Conservation (phyloP, 2,113 vertebrate species). For the Phalacrocorax brasilianus region DNA sequence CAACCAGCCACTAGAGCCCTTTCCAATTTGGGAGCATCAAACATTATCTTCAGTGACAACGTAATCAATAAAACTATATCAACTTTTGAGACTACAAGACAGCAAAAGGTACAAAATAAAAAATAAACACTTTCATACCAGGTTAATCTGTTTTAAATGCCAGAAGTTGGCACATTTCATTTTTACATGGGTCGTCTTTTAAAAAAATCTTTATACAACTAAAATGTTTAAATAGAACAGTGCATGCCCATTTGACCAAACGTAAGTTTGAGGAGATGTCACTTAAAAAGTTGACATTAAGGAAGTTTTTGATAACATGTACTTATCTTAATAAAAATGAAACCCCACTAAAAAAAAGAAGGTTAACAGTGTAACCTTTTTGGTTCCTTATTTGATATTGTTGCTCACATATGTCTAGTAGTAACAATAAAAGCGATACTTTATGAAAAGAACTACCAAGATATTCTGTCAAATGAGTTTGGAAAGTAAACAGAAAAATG, state of each 20-base stretch:
- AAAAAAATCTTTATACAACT: background rate
- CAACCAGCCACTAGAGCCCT: constrained; percentile 73
- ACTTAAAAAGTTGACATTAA: background rate
- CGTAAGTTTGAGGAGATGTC: background rate
- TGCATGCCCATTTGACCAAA: background rate
- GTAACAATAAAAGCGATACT: background rate
- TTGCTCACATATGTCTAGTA: background rate
- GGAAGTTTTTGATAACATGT: background rate
- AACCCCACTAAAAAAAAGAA: background rate
- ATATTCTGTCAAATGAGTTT: background rate
- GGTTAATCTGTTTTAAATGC: background rate
- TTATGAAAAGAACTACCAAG: background rate
- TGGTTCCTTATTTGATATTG: background rate
- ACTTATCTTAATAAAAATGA: background rate
- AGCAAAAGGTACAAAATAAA: background rate
- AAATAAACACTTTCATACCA: background rate
- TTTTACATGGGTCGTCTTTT: background rate
- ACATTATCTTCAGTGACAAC: constrained; percentile 72
- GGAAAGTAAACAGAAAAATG: background rate
- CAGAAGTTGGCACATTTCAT: background rate
- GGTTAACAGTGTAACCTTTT: background rate
- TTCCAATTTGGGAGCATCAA: constrained; percentile 40
- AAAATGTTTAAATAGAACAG: background rate
- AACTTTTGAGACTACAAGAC: background rate
- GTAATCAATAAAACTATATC: constrained; percentile 68